Conservation (phyloP, 2,888 invertebrate species). For the Subacronicta megacephala region DNA sequence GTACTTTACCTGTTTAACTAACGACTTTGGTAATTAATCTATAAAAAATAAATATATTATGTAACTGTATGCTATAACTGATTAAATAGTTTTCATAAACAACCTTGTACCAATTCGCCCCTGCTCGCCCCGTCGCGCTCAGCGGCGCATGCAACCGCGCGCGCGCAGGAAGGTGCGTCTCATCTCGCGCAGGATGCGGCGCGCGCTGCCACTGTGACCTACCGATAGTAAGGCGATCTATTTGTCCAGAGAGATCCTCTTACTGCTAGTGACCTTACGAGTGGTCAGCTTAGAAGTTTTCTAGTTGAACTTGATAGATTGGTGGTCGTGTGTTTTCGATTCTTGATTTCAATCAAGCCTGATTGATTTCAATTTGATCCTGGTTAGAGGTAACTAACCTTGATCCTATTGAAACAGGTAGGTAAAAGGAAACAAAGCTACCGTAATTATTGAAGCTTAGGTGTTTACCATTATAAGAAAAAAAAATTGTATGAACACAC, state of each 20-base stretch:
- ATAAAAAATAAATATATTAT: too few relatives aligned
- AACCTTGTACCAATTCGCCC: slow-evolving; percentile 20
- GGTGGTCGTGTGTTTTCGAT: slow-evolving; percentile 18
- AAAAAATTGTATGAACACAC: too few relatives aligned
- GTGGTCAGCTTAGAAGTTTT: slow-evolving; percentile 40
- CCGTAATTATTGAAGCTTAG: neutral
- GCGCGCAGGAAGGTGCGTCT: slow-evolving; percentile 87
- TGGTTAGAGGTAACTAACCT: neutral
- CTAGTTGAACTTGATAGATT: slow-evolving; percentile 23
- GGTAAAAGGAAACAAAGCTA: neutral
- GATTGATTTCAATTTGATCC: neutral
- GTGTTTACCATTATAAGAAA: too few relatives aligned
- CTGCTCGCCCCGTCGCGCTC: slow-evolving; percentile 80
- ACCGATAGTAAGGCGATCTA: slow-evolving; percentile 61
- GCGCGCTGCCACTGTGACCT: slow-evolving; percentile 61
- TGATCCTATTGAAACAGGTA: neutral
- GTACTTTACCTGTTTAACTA: too few relatives aligned
- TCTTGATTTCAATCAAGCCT: neutral
- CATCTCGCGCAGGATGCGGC: slow-evolving; percentile 89
- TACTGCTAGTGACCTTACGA: slow-evolving; percentile 68
- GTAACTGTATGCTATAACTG: too few relatives aligned
- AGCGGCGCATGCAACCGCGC: slow-evolving; percentile 87
- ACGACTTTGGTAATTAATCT: too few relatives aligned
- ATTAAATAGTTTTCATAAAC: neutral
- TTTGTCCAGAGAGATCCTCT: slow-evolving; percentile 70